Evolutionary conservation across 2,113 vertebrate species (phyloP), one percentile per base, ranked within the genome.

Genomic region (Collichthys lucidus): DNA sequence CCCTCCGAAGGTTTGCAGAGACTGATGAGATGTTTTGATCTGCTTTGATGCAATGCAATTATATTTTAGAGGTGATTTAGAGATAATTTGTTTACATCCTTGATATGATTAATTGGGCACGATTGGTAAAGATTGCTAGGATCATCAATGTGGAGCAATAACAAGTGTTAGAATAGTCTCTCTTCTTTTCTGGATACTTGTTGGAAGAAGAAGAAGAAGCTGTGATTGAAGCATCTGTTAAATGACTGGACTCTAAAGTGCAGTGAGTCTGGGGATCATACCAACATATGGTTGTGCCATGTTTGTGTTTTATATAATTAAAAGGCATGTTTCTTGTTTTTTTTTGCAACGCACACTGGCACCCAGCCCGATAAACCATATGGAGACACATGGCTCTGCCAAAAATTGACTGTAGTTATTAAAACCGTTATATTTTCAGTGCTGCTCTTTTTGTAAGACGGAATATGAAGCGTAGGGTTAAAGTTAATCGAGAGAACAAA

Each of bases 251-350:
- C 72, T 80, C 24, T 63, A 60, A 87, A 87, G 83, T 35, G 75
- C n/a, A 77, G 47, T 64, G 78, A 74, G 80, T 60, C 66, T 70
- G 65, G 63, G 77, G 79, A 82, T 79, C 67, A 72, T 24, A 70
- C 46, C 52, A 74, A 49, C 89, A 90, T 90, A 87, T 89, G 88
- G 81, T 20, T 46, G 4, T 62, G 56, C 79, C 76, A 77, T 82
- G 79, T 87, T 80, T 79, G 66, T 60, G 59, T 80, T 89, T 87
- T 71, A 82, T 85, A 86, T 86, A 84, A 92, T 89, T 90, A 88
- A 89, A 83, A 88, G 20, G 35, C 57, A 64, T 24, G 22, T 40
- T 77, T 47, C 67, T 56, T 35, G 0, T 31, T 64, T 73, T 81
- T 75, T 76, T 75, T 72, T 11, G 40, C 22, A 35, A 35, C 11